Evolutionary conservation across 2,113 vertebrate genomes (phyloP).

Genomic region (Propithecus coquereli): DNA sequence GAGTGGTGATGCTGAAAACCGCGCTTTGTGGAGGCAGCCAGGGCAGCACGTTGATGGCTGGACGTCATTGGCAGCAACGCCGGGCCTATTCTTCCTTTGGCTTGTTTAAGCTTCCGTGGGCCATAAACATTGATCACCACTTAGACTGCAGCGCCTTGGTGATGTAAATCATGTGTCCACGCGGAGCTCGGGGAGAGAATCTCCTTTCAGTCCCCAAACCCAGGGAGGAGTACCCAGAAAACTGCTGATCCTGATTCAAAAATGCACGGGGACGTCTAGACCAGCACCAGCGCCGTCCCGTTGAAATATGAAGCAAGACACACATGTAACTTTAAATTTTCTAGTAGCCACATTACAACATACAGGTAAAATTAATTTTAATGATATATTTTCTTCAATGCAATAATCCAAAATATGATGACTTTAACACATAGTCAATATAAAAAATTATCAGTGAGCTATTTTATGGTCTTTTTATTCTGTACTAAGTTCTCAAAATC

Average conservation of each 20-base stretch:
- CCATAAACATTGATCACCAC: conserved; percentile 57
- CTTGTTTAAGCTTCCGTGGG: conserved; percentile 65
- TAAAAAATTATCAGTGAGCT: background rate
- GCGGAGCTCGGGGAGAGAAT: background rate
- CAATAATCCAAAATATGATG: background rate
- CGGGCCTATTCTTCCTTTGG: conserved; percentile 48
- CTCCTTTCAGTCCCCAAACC: background rate
- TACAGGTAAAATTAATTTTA: background rate
- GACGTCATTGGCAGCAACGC: background rate
- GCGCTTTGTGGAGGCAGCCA: conserved; percentile 36
- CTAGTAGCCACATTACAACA: background rate
- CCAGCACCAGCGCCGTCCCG: background rate
- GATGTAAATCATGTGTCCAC: background rate
- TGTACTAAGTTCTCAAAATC: background rate
- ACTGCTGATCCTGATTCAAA: background rate
- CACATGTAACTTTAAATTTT: background rate
- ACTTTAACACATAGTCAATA: background rate
- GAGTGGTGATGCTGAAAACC: background rate
- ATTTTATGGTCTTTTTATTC: background rate
- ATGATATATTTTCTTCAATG: background rate
- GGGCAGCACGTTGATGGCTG: background rate
- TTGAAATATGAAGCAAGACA: background rate
- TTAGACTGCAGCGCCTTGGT: background rate
- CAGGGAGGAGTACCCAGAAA: background rate
- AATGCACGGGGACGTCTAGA: background rate